Conservation (phyloP, 2,888 invertebrate species). For the Meandrusa payeni region DNA sequence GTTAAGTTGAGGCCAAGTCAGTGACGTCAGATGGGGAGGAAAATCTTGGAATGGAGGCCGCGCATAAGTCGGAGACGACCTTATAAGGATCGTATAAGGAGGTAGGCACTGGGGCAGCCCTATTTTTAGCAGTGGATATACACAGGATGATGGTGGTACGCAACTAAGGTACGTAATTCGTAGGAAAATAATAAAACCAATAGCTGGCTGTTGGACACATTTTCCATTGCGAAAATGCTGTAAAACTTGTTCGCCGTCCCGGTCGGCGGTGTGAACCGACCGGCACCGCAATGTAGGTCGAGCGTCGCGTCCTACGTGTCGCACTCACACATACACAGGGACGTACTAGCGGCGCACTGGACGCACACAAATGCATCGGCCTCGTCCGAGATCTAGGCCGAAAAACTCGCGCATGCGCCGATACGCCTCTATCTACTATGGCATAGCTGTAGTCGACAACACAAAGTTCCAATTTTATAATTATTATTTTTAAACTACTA, state of each 20-base stretch:
- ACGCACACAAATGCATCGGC: conserved; percentile 36
- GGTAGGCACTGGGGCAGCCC: too few relatives aligned
- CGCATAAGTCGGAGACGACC: too few relatives aligned
- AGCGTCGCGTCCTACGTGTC: conserved; percentile 53
- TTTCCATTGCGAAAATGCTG: conserved; percentile 20
- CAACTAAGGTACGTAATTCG: too few relatives aligned
- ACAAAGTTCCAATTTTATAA: conserved; percentile 17
- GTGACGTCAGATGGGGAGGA: too few relatives aligned
- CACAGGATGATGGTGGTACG: too few relatives aligned
- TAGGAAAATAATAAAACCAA: too few relatives aligned
- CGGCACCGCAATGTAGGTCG: conserved; percentile 50
- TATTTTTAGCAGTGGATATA: too few relatives aligned
- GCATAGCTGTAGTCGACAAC: conserved; percentile 6
- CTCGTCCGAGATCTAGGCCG: conserved; percentile 59
- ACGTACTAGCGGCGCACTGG: conserved; percentile 31
- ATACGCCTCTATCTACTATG: conserved; percentile 30
- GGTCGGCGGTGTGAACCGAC: conserved; percentile 26
- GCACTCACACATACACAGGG: conserved; percentile 45
- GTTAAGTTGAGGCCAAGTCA: too few relatives aligned
- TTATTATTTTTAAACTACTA: too few relatives aligned
- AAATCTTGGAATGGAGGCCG: too few relatives aligned
- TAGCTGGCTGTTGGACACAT: conserved; percentile 1
- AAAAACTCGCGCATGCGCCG: conserved; percentile 61
- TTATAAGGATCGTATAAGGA: too few relatives aligned
- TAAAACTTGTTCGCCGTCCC: conserved; percentile 30